Conservation (phyloP, 2,797 vertebrate genomes). For the Rhinogobio ventralis region DNA sequence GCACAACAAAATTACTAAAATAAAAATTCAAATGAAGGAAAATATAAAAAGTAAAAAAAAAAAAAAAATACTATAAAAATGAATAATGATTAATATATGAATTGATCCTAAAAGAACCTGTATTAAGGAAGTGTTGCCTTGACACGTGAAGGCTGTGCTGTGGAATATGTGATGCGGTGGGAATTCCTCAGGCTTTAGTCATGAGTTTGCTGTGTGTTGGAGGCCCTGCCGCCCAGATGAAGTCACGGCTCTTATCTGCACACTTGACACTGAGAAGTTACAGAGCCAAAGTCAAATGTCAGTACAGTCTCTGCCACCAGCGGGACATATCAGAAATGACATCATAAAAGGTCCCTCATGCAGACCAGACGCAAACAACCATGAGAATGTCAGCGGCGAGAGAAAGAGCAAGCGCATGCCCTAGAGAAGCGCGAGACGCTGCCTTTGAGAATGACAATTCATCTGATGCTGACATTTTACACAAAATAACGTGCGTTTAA, state of each 20-base stretch:
- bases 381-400: slow-evolving; percentile 44
- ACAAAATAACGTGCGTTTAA: neutral
- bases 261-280: slow-evolving; percentile 61
- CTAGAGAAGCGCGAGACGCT: slow-evolving; percentile 18
- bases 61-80: too few species aligned
- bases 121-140: too few species aligned
- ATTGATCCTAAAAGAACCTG: too few species aligned
- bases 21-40: neutral
- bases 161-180: neutral
- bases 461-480: neutral
- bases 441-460: neutral
- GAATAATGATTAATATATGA: too few species aligned
- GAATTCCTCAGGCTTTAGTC: slow-evolving; percentile 33
- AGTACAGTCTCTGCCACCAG: slow-evolving; percentile 46
- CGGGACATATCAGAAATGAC: slow-evolving; percentile 51
- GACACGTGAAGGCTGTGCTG: too few species aligned
- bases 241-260: slow-evolving; percentile 51
- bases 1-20: neutral
- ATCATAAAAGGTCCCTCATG: slow-evolving; percentile 50
- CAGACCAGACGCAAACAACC: slow-evolving; percentile 48
- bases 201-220: neutral
- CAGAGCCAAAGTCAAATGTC: slow-evolving; percentile 61
- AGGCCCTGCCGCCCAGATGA: slow-evolving; percentile 24
- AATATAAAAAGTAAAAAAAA: too few species aligned
- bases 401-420: slow-evolving; percentile 9